Conservation (phyloP, 2,797 vertebrate genomes). For the Syngnathus rostellatus region DNA sequence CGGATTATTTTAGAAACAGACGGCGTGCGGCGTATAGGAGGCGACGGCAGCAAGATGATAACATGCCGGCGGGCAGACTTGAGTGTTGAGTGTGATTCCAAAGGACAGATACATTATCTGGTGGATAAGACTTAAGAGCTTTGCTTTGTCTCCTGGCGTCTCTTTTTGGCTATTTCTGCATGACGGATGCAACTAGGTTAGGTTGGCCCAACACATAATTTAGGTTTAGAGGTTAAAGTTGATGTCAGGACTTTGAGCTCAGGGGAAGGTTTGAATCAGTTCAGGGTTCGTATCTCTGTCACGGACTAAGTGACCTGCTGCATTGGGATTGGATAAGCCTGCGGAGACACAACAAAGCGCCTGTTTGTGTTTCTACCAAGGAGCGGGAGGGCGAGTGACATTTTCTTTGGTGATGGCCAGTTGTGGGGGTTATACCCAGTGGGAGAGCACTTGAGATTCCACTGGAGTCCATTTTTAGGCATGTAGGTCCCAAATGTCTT, state of each 20-base stretch:
- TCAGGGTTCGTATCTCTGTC: neutral
- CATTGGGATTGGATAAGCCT: neutral
- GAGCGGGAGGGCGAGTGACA: conserved; percentile 13
- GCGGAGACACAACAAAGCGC: conserved; percentile 2
- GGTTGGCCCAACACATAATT: neutral
- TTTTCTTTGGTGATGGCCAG: conserved; percentile 15
- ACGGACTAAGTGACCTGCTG: neutral
- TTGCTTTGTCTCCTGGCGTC: conserved; percentile 4
- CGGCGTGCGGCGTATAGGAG: conserved; percentile 45
- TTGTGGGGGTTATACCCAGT: conserved; percentile 19
- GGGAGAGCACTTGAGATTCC: conserved; percentile 34
- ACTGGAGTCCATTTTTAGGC: conserved; percentile 40
- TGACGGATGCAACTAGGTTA: neutral
- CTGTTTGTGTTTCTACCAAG: neutral
- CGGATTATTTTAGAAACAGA: conserved; percentile 42
- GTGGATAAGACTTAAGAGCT: conserved; percentile 26
- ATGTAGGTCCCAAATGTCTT: conserved; percentile 39
- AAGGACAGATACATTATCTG: conserved; percentile 32
- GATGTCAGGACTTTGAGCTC: neutral
- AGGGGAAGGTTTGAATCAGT: neutral
- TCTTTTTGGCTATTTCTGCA: conserved; percentile 11
- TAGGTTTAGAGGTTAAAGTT: neutral
- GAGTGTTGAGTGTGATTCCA: conserved; percentile 18
- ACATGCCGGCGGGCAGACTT: conserved; percentile 14
- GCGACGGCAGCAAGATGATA: conserved; percentile 25